Base-by-base conservation (phyloP, 53 echinoderm and acorn worm genomes). In the Holothuria scabra region DNA sequence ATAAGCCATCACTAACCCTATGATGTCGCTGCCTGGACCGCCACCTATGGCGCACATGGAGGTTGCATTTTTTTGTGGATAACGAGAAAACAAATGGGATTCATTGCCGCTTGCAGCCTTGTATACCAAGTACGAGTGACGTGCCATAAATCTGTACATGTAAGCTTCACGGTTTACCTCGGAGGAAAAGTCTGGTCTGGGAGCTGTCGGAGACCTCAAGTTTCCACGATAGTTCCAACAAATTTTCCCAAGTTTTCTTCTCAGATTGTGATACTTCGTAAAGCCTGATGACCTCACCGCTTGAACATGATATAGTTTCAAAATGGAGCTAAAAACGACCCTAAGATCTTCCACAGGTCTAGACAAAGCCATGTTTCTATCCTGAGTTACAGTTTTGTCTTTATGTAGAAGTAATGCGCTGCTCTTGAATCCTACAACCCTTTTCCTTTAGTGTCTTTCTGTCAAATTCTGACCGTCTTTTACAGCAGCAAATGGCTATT, bases 31-130 rank as follows among this genome's bases (percentile, higher is more conserved):
- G 12, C 64, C 64, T 64, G 64, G 64, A 30, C 64, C 64, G 14
- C 64, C 64, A 11, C 64, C 64, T 9, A 64, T 64, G 64, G 64
- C 64, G 64, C 64, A 64, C 30, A 64, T 30, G 30, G 64, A 64
- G 10, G 64, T 12, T 22, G 28, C 14, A 52, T 52, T 18, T 8
- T 52, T 18, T 3, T 1, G 64, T 5, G 64, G 23, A 12, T 12
- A 12, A 64, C 64, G 26, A 26, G 28, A 2, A 64, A 64, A 64
- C 30, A 64, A 12, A 28, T 26, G 28, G 4, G 28, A 5, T 12
- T 64, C 26, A 26, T 64, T 64, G 20, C 64, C 28, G 11, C 30
- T 30, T 0, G 64, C 64, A 64, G 28, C 64, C 11, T 28, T 64
- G 30, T 30, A 64, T 21, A 12, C 14, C 64, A 64, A 0, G 20